phyloP scores from a whole-genome alignment of 2,113 vertebrate species.

The Cinclus mexicanus region DNA sequence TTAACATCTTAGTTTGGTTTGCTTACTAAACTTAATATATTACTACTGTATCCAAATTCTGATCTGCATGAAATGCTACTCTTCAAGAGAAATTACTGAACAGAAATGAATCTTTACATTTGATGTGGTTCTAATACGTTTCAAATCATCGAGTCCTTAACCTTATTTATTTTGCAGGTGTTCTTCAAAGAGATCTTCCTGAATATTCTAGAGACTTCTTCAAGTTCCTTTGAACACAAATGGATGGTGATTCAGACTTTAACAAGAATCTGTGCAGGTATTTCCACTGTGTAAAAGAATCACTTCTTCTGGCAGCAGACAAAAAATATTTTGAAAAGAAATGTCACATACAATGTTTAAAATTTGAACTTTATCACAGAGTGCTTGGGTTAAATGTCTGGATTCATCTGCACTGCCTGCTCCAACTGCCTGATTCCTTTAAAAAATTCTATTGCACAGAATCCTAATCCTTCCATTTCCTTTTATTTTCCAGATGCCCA shows the following conservation, averaged over 20 bases:
- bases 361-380: neutral
- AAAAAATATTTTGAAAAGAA: neutral
- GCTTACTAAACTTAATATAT: neutral
- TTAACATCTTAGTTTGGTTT: neutral
- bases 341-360: neutral
- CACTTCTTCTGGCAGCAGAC: neutral
- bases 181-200: constrained; percentile 99
- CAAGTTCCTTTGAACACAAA: constrained; percentile 97
- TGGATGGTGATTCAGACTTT: constrained; percentile 99
- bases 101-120: neutral
- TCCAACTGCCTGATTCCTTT: neutral
- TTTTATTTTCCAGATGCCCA: constrained; percentile 87
- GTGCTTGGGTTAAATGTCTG: neutral
- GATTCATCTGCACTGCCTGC: neutral
- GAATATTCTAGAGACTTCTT: constrained; percentile 95
- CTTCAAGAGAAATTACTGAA: neutral
- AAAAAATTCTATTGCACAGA: neutral
- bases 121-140: neutral
- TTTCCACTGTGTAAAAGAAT: neutral
- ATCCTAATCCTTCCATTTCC: neutral
- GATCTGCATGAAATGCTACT: neutral
- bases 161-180: constrained; percentile 77
- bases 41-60: neutral
- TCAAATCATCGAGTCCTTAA: neutral
- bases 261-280: constrained; percentile 98